Conservation (phyloP, 1,140 invertebrate species). For the Drosophila sp. region DNA sequence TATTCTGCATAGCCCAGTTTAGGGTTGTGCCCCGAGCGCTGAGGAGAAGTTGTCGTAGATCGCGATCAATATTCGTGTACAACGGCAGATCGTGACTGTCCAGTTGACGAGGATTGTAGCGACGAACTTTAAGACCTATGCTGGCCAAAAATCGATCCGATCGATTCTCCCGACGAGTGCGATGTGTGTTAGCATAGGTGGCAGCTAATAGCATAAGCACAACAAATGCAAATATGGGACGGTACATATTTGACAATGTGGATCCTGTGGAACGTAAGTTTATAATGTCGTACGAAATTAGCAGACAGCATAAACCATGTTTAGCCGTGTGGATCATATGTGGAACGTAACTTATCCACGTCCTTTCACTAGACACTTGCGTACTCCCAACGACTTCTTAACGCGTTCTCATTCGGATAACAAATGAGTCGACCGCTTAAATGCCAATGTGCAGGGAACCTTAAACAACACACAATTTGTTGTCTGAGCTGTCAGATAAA, state of each 20-base stretch:
- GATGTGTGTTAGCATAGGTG: not conserved
- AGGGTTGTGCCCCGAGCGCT: constrained; percentile 31
- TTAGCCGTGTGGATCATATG: constrained; percentile 9
- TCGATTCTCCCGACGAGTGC: constrained; percentile 51
- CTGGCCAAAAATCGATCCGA: constrained; percentile 57
- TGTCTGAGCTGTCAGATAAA: constrained; percentile 29
- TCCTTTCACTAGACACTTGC: not conserved
- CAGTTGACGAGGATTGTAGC: constrained; percentile 27
- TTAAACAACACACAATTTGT: constrained; percentile 38
- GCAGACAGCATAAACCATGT: not conserved
- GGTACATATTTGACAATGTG: constrained; percentile 18
- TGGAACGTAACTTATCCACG: constrained; percentile 3
- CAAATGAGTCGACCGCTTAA: constrained; percentile 62
- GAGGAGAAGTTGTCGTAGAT: constrained; percentile 48
- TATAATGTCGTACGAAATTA: not conserved
- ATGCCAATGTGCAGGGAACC: constrained; percentile 53
- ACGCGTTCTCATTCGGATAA: constrained; percentile 64
- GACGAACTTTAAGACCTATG: constrained; percentile 42
- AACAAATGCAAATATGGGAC: not conserved
- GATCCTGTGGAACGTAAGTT: not conserved
- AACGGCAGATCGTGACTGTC: constrained; percentile 43
- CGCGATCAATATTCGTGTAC: constrained; percentile 59
- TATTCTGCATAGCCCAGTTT: constrained; percentile 44
- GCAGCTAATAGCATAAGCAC: not conserved
- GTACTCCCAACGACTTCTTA: constrained; percentile 59